A percentile compares a stretch with the other conserved stretches of the same genome.
Evolutionary conservation across 2,113 vertebrate species (phyloP).

Genomic region (Spilogale gracilis): DNA sequence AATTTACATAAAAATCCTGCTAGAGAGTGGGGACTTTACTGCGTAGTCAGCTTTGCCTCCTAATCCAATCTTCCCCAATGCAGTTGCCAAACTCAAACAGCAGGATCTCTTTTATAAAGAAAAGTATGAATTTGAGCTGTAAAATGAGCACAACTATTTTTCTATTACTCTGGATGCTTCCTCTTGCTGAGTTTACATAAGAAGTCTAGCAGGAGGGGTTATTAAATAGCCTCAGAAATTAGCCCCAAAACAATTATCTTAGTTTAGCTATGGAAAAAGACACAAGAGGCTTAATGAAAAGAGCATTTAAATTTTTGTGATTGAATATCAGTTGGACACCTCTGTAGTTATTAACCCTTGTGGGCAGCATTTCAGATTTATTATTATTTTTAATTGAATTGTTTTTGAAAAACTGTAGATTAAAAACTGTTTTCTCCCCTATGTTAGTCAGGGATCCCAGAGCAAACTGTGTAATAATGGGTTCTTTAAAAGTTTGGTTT

Average conservation of each 20-base stretch:
- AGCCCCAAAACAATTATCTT: conserved; percentile 89
- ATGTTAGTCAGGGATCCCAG: conserved; percentile 55
- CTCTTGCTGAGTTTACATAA: conserved; percentile 93
- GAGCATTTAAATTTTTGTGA: conserved; percentile 89
- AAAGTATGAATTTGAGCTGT: conserved; percentile 91
- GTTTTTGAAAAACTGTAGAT: conserved; percentile 70
- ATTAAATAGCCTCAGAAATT: conserved; percentile 90
- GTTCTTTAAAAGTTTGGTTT: conserved; percentile 72
- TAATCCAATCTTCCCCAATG: conserved; percentile 95
- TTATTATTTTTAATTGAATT: conserved; percentile 87
- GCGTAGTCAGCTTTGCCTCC: conserved; percentile 90
- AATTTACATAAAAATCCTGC: conserved; percentile 96
- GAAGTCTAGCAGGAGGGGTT: conserved; percentile 90
- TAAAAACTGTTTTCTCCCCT: conserved; percentile 65
- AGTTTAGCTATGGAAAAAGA: conserved; percentile 84
- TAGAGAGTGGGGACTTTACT: conserved; percentile 89
- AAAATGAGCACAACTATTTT: conserved; percentile 90
- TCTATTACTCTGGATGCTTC: conserved; percentile 90
- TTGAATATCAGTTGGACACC: conserved; percentile 88
- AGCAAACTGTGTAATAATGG: conserved; percentile 73
- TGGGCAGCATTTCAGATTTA: conserved; percentile 84
- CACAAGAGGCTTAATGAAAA: conserved; percentile 88
- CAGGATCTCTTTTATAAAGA: conserved; percentile 92
- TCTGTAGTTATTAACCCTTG: conserved; percentile 88
- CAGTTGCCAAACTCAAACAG: conserved; percentile 92